A percentile compares a stretch with the other conserved stretches of the same genome.
phyloP scores from a whole-genome alignment of 2,113 vertebrate species.

The Lepus europaeus region DNA sequence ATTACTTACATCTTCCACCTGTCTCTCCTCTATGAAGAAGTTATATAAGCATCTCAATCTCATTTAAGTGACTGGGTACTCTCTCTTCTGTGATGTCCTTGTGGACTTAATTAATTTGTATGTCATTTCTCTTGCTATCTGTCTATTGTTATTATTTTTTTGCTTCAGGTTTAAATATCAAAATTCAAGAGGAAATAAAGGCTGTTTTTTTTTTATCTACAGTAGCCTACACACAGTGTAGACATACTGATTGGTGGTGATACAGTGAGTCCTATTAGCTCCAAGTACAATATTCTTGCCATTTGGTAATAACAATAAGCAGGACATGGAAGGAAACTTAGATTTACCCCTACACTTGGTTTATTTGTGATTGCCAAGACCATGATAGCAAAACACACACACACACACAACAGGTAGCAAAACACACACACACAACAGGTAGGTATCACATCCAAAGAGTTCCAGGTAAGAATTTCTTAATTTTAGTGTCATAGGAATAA shows the following conservation, averaged over 20 bases:
- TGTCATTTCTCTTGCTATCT: no score
- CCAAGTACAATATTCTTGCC: neutral
- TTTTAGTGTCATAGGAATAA: neutral
- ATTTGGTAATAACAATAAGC: neutral
- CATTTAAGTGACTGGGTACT: no score
- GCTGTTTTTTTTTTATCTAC: no score
- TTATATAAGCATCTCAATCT: no score
- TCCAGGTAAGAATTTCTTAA: neutral
- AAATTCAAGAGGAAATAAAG: no score
- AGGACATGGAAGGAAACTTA: neutral
- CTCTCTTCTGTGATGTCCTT: no score
- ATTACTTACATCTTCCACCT: no score
- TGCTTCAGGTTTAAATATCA: no score
- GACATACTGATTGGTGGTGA: neutral
- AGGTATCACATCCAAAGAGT: neutral
- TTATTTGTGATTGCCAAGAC: neutral
- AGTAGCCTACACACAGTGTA: neutral
- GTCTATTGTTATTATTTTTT: no score
- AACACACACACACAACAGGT: neutral
- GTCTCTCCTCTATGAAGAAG: no score
- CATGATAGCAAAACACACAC: neutral
- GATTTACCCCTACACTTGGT: neutral
- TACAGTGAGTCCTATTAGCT: neutral
- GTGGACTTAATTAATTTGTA: no score
- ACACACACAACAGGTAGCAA: no score